Conservation (phyloP, 2,888 invertebrate species). For the Noctua janthina region DNA sequence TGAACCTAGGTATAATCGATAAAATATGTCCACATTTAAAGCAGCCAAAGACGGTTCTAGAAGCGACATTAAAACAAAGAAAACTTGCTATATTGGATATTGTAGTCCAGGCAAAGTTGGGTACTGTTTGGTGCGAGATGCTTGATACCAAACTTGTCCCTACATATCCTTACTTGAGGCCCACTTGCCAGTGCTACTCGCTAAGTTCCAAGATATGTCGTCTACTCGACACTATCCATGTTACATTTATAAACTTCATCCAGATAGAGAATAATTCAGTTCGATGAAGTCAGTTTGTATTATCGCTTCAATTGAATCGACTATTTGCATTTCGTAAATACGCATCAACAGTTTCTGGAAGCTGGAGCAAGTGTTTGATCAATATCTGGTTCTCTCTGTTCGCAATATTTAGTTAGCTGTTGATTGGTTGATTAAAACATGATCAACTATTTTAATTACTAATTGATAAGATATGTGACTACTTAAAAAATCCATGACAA, state of each 20-base stretch:
- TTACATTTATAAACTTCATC: slow-evolving; percentile 39
- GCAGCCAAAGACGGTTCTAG: slow-evolving; percentile 11
- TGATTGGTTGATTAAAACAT: not conserved
- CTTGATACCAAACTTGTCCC: slow-evolving; percentile 46
- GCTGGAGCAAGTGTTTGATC: not conserved
- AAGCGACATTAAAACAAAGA: slow-evolving; percentile 38
- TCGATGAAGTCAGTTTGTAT: slow-evolving; percentile 19
- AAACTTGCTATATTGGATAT: slow-evolving; percentile 45
- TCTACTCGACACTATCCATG: slow-evolving; percentile 39
- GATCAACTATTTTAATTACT: no score
- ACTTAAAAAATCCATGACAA: no score
- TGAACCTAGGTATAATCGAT: slow-evolving; percentile 30
- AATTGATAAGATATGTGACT: not conserved
- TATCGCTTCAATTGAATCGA: slow-evolving; percentile 23
- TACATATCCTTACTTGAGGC: slow-evolving; percentile 34
- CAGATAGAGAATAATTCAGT: slow-evolving; percentile 32
- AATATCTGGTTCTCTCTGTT: not conserved
- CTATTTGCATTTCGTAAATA: slow-evolving; percentile 26
- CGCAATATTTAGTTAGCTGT: slow-evolving; percentile 1
- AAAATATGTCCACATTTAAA: slow-evolving; percentile 38
- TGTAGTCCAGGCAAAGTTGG: slow-evolving; percentile 36
- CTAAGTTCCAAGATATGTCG: slow-evolving; percentile 46
- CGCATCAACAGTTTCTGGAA: slow-evolving; percentile 14
- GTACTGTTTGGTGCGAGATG: slow-evolving; percentile 20
- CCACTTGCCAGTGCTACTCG: slow-evolving; percentile 35